Conservation (phyloP, 2,888 invertebrate genomes). For the Drosophila affinis region DNA sequence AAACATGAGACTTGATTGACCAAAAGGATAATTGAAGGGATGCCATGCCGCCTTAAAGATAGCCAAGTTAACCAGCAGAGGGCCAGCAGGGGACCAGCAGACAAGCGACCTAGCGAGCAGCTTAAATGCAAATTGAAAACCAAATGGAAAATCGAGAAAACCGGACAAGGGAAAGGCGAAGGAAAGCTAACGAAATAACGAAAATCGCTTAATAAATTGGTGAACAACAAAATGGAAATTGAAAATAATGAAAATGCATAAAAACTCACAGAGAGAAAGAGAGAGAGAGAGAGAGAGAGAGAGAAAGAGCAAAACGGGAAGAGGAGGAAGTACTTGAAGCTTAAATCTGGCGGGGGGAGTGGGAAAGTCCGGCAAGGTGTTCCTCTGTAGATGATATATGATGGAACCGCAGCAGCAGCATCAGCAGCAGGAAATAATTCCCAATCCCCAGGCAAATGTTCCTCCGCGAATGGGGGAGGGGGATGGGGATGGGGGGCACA, state of each 20-base stretch:
- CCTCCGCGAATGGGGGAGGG: neutral
- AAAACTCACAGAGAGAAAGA: slow-evolving; percentile 25
- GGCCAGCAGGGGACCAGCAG: neutral
- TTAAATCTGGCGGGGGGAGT: slow-evolving; percentile 9
- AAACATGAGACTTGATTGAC: slow-evolving; percentile 19
- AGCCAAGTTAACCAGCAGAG: neutral
- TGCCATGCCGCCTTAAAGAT: slow-evolving; percentile 28
- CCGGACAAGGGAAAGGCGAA: neutral
- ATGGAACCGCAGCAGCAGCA: slow-evolving; percentile 53
- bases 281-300: neutral
- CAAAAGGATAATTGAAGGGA: slow-evolving; percentile 37
- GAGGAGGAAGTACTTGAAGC: slow-evolving; percentile 12
- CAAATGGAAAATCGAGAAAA: slow-evolving; percentile 6
- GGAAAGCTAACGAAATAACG: neutral
- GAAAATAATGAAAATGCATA: slow-evolving; percentile 72
- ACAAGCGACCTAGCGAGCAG: neutral
- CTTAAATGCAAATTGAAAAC: slow-evolving; percentile 38
- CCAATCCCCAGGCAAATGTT: slow-evolving; percentile 50
- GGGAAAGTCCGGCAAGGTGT: slow-evolving; percentile 9
- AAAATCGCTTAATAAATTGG: slow-evolving; percentile 59
- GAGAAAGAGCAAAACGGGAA: neutral
- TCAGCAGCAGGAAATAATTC: slow-evolving; percentile 70
- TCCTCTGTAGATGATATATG: slow-evolving; percentile 74
- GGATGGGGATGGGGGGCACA: slow-evolving; percentile 15
- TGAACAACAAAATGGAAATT: slow-evolving; percentile 57